Percentiles rank a stretch among this genome's conserved stretches.
phyloP scores from a whole-genome alignment of 2,797 vertebrate species.

The Rhinophrynus dorsalis region DNA sequence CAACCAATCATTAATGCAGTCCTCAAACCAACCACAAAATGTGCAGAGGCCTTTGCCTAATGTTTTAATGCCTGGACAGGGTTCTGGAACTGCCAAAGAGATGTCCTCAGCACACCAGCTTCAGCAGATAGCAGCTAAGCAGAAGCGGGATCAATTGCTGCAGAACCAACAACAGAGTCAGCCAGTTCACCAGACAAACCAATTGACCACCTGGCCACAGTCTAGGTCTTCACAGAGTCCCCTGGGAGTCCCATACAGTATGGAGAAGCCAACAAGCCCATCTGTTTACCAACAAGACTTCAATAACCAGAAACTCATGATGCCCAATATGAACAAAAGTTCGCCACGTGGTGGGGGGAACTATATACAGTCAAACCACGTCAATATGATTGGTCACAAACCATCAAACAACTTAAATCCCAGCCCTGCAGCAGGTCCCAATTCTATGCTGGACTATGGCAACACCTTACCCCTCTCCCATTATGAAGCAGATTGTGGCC shows the following conservation, averaged over 20 bases:
- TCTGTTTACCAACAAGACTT: slow-evolving; percentile 87
- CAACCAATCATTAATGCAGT: slow-evolving; percentile 65
- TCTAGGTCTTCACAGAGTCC: slow-evolving; percentile 79
- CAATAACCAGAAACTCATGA: slow-evolving; percentile 79
- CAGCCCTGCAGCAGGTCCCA: slow-evolving; percentile 60
- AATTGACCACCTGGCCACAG: slow-evolving; percentile 80
- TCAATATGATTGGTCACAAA: slow-evolving; percentile 80
- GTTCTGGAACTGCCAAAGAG: slow-evolving; percentile 76
- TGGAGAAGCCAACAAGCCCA: slow-evolving; percentile 89
- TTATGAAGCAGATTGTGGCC: slow-evolving; percentile 83
- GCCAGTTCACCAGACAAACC: slow-evolving; percentile 73
- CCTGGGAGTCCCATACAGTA: slow-evolving; percentile 74
- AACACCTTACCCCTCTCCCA: slow-evolving; percentile 96
- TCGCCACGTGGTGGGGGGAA: slow-evolving; percentile 80
- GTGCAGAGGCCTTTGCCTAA: slow-evolving; percentile 72
- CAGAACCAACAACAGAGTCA: slow-evolving; percentile 78
- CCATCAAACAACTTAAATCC: slow-evolving; percentile 71
- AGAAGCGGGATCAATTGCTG: slow-evolving; percentile 87
- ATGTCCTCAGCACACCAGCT: slow-evolving; percentile 94
- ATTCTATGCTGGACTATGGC: slow-evolving; percentile 81
- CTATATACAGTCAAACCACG: slow-evolving; percentile 75
- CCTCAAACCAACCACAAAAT: slow-evolving; percentile 68
- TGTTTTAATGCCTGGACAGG: slow-evolving; percentile 75
- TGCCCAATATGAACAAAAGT: slow-evolving; percentile 80
- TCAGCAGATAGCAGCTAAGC: slow-evolving; percentile 91